phyloP scores from a whole-genome alignment of 2,113 vertebrate species.

The Sisor rabdophorus region DNA sequence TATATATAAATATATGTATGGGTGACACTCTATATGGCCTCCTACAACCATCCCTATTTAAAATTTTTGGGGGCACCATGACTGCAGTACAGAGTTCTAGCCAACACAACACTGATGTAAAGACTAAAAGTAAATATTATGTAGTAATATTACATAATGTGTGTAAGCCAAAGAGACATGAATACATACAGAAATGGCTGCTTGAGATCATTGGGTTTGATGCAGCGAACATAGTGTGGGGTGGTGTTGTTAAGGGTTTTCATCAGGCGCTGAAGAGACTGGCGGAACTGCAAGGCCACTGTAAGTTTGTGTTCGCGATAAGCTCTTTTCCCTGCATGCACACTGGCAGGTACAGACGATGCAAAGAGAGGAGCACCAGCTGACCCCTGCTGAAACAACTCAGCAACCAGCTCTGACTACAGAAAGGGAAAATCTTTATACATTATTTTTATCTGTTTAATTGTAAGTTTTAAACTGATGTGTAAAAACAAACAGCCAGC shows the following conservation, averaged over 20 bases:
- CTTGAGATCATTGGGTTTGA: constrained; percentile 79
- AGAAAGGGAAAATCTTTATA: not conserved
- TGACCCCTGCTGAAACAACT: constrained; percentile 70
- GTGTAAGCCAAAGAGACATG: not conserved
- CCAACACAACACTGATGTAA: too few species aligned
- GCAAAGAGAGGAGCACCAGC: not conserved
- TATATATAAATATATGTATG: too few species aligned
- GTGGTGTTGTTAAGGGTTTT: constrained; percentile 72
- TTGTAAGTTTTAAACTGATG: not conserved
- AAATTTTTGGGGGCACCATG: too few species aligned
- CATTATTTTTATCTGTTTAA: not conserved
- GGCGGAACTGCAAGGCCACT: constrained; percentile 72
- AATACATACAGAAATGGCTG: constrained; percentile 64
- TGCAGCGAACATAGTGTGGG: constrained; percentile 77
- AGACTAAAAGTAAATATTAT: too few species aligned
- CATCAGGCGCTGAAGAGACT: constrained; percentile 72
- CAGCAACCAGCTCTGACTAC: constrained; percentile 69
- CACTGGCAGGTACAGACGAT: constrained; percentile 40
- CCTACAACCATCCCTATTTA: too few species aligned
- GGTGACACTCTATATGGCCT: too few species aligned
- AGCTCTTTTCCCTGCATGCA: constrained; percentile 59
- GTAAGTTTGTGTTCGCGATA: constrained; percentile 69
- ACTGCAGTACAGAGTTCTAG: too few species aligned
- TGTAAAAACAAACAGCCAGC: not conserved
- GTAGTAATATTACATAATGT: too few species aligned